Evolutionary conservation across 2,113 vertebrate genomes (phyloP).

Genomic region (Opisthocomus hoazin): DNA sequence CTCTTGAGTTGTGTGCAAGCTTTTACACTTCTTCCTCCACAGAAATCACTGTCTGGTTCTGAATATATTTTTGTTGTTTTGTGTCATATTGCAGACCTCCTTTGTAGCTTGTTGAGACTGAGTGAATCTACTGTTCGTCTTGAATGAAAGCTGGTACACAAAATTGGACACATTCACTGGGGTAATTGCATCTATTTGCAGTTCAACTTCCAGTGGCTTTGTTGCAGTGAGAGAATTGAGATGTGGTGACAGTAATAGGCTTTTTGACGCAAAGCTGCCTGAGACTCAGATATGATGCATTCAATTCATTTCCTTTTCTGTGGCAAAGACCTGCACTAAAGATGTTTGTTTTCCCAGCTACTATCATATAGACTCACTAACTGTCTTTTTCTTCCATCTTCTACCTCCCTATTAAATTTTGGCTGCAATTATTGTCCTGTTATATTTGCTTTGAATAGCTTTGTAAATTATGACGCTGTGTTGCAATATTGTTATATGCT

Average conservation of each 20-base stretch:
- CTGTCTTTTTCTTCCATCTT: background rate
- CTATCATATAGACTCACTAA: background rate
- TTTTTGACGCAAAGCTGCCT: background rate
- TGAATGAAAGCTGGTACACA: conserved; percentile 14
- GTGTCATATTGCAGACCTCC: background rate
- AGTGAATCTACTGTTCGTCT: conserved; percentile 23
- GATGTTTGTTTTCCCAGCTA: background rate
- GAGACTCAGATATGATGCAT: background rate
- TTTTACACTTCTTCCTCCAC: background rate
- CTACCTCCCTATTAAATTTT: background rate
- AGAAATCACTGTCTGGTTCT: conserved; percentile 12
- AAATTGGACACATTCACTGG: conserved; percentile 22
- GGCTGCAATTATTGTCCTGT: background rate
- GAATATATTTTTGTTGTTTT: conserved; percentile 9
- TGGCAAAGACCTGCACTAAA: background rate
- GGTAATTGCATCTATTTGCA: conserved; percentile 30
- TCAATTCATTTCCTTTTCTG: background rate
- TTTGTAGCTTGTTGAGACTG: conserved; percentile 8
- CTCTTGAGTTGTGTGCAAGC: background rate
- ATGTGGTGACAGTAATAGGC: background rate
- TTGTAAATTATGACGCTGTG: background rate
- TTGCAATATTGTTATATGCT: background rate
- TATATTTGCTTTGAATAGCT: background rate
- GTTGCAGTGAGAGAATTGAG: background rate
- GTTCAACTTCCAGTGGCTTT: conserved; percentile 31